Evolutionary conservation across 2,888 invertebrate species (phyloP), one percentile per base, ranked within the genome.

Genomic region (Andrena trimmerana): DNA sequence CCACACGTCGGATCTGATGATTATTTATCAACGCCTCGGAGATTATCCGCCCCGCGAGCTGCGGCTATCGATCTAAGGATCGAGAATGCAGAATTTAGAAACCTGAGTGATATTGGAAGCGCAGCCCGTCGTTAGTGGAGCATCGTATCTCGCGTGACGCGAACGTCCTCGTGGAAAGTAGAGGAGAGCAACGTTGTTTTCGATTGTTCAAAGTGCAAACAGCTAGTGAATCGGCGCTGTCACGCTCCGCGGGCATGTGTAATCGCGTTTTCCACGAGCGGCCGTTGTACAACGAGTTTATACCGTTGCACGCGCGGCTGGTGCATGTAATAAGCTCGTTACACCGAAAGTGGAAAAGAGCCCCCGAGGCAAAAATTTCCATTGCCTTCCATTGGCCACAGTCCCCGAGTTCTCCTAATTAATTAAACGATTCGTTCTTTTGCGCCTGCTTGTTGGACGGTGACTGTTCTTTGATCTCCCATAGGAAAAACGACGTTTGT

Each of bases 161-260:
- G 24, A 5, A 5, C 42, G 68, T 78, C 84, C 79, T 83, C 74
- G 81, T 81, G 65, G 31, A 63, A 77, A 76, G 65, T 65, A 73
- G 67, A 68, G 69, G 77, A 66, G 59, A 76, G 66, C 54, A 71
- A 68, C 7, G 27, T 70, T 76, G 76, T 85, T 87, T 90, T 87
- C 75, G 86, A 89, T 88, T 84, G 85, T 87, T 85, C 72, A 77
- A 83, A 78, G 75, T 81, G 78, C 81, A 87, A 86, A 86, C 86
- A 80, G 24, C 48, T 36, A 57, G 48, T 33, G 50, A 36, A 27
- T 68, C 72, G 24, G 36, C 57, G 20, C 54, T 54, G 68, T 60
- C 66, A 71, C 68, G 72, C 63, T 60, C 69, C 36, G 52, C 50
- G 75, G 69, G 59, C 60, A 66, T 66, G 60, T 72, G 78, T 85